Evolutionary conservation across 2,888 invertebrate species (phyloP), one percentile per base, ranked within the genome.

Genomic region (Cephus pulcher): DNA sequence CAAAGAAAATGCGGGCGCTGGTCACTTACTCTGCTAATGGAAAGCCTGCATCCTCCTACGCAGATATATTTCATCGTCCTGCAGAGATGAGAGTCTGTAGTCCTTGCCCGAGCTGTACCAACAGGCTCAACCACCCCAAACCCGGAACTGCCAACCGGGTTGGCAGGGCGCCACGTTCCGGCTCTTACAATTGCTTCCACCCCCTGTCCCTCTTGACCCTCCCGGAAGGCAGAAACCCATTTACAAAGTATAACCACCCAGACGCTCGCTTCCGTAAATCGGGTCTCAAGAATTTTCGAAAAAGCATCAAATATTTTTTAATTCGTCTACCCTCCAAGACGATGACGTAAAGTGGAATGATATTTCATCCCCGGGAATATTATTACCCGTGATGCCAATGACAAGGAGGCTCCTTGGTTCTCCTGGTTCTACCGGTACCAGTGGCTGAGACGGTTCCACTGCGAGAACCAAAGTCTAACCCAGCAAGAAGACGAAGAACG

Each of bases 1-100:
- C 91, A 91, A 91, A 91, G 91, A 91, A 91, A 90, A 89, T 86
- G 86, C 86, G 86, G 82, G 86, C 87, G 86, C 82, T 87, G 89
- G 89, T 90, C 90, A 89, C 89, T 89, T 87, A 89, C 88, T 89
- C 87, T 83, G 84, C 87, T 90, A 88, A 89, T 89, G 89, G 88
- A 88, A 87, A 87, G 84, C 86, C 80, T 79, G 85, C 84, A 85
- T 85, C 87, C 82, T 83, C 81, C 80, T 79, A 80, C 82, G 77
- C 69, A 40, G 37, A 71, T 71, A 71, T 34, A 71, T 71, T 71
- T 71, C 32, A 34, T 34, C 56, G 56, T 56, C 56, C 56, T 56
- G 56, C 9, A 9, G 56, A 56, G 56, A 56, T 56, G 56, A 56
- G 56, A 56, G 56, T 56, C 56, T 2, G 56, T 56, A 23, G 56